phyloP scores from a whole-genome alignment of 2,113 vertebrate species.

The Nothocercus nigrocapillus region DNA sequence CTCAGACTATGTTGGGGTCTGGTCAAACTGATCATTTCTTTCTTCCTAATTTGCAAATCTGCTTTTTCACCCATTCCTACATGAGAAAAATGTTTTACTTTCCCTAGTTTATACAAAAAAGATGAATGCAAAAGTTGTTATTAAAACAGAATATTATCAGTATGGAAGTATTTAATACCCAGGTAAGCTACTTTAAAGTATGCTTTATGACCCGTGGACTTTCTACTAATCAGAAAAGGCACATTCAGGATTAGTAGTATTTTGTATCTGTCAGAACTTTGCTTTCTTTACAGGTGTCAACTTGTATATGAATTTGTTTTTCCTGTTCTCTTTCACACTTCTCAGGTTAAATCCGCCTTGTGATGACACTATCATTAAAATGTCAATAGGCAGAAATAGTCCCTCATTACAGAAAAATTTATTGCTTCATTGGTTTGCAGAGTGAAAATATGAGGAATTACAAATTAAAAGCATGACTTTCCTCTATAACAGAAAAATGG shows the following conservation, averaged over 20 bases:
- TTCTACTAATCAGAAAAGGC: not conserved
- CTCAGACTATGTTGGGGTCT: not conserved
- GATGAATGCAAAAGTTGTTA: not conserved
- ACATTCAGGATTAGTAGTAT: not conserved
- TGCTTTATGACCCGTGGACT: not conserved
- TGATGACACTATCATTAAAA: slow-evolving; percentile 31
- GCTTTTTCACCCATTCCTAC: not conserved
- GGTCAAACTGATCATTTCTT: not conserved
- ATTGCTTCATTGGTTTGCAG: slow-evolving; percentile 70
- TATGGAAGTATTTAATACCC: not conserved
- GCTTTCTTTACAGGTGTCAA: not conserved
- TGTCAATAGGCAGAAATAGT: slow-evolving; percentile 57
- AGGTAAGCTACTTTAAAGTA: not conserved
- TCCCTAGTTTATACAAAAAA: not conserved
- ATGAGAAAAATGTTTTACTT: not conserved
- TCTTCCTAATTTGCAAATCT: not conserved
- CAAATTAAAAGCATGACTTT: slow-evolving; percentile 61
- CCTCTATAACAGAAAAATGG: slow-evolving; percentile 4
- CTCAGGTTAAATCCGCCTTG: slow-evolving; percentile 40
- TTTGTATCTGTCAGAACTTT: slow-evolving; percentile 6
- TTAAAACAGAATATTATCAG: not conserved
- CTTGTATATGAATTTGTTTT: not conserved
- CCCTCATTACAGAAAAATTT: slow-evolving; percentile 69
- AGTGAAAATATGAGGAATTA: slow-evolving; percentile 71
- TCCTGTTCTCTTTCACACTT: slow-evolving; percentile 41